phyloP scores from a whole-genome alignment of 2,888 invertebrate species.

The Ophioninae sp. region DNA sequence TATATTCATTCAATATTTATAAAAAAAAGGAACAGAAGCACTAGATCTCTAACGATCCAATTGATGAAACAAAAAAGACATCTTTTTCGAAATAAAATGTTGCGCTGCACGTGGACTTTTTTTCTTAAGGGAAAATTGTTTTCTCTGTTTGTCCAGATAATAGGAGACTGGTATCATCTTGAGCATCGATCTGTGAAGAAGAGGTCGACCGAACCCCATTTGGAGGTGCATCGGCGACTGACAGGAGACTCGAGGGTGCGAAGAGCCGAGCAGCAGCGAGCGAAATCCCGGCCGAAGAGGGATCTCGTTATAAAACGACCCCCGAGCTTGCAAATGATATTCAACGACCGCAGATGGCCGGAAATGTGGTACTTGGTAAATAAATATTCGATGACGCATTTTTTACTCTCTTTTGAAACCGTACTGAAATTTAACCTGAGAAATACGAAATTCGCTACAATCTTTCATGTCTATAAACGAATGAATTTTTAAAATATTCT shows the following conservation, averaged over 20 bases:
- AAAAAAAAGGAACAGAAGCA: too few relatives aligned
- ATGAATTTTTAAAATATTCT: too few relatives aligned
- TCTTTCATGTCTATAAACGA: too few relatives aligned
- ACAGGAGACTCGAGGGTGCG: slow-evolving; percentile 89
- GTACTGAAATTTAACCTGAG: too few relatives aligned
- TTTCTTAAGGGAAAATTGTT: slow-evolving; percentile 11
- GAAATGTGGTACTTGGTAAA: slow-evolving; percentile 99
- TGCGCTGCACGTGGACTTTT: not conserved
- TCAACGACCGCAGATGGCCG: slow-evolving; percentile 96
- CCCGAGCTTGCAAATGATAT: slow-evolving; percentile 76
- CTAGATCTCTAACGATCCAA: too few relatives aligned
- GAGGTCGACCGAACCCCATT: slow-evolving; percentile 88
- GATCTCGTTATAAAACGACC: slow-evolving; percentile 84
- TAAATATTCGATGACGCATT: slow-evolving; percentile 69
- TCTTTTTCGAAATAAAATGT: not conserved
- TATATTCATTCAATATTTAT: too few relatives aligned
- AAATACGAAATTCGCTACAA: too few relatives aligned
- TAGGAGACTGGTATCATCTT: slow-evolving; percentile 93
- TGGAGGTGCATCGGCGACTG: slow-evolving; percentile 87
- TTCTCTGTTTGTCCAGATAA: slow-evolving; percentile 86
- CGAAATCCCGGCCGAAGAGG: slow-evolving; percentile 90
- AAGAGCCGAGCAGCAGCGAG: slow-evolving; percentile 92
- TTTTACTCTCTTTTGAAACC: not conserved
- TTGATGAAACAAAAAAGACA: too few relatives aligned
- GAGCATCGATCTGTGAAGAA: slow-evolving; percentile 90